These are phyloP conservation scores for Cyanistes caeruleus DNA, from an alignment of 2,113 vertebrate species.

Conservation along the genomic window DNA sequence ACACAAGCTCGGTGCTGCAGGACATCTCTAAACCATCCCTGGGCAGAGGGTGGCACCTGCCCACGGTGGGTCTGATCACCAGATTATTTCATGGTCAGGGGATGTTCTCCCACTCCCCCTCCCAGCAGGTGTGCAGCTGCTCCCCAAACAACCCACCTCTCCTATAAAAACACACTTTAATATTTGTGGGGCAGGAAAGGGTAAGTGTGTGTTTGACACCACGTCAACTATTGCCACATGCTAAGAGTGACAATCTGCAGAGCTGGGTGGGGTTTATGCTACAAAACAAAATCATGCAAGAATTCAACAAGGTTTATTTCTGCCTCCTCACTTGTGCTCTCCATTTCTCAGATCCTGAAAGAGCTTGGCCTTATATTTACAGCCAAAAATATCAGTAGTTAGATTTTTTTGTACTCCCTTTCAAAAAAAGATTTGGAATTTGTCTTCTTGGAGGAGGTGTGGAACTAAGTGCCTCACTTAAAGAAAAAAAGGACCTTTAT, in stretches of 20 bases:
- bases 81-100: not conserved
- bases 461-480: not conserved
- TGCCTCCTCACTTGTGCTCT: not conserved
- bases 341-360: not conserved
- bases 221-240: not conserved
- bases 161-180: accelerated
- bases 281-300: not conserved
- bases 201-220: too few relatives aligned
- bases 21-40: not conserved
- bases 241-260: not conserved
- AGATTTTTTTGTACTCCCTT: not conserved
- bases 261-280: not conserved
- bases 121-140: not conserved
- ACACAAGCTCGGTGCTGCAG: not conserved
- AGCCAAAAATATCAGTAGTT: not conserved
- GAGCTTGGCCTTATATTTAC: not conserved
- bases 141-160: not conserved
- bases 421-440: not conserved
- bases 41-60: not conserved
- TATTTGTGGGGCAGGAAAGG: not conserved
- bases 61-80: accelerated
- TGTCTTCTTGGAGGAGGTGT: not conserved
- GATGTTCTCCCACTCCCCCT: not conserved
- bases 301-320: not conserved
- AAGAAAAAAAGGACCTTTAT: not conserved